These are phyloP conservation scores for Myiopsitta monachus DNA, from an alignment of 2,113 vertebrate genomes.

Conservation along the genomic window DNA sequence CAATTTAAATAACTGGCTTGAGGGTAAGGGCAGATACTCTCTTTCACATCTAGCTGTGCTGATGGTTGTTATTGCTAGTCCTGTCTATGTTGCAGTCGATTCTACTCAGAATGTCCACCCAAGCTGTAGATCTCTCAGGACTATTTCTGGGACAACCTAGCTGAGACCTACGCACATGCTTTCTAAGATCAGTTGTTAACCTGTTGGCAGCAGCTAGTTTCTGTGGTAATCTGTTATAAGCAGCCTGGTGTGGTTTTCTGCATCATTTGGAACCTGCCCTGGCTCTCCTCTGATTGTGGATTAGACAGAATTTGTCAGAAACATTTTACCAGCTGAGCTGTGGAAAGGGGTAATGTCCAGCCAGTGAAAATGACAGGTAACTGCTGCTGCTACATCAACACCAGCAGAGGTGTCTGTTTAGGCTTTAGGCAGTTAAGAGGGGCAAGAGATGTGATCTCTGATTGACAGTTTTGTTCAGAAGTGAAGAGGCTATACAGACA, in stretches of 20 bases:
- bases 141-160: not conserved
- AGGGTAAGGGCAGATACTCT: not conserved
- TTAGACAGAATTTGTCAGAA: slow-evolving; percentile 3
- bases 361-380: not conserved
- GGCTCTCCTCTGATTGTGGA: not conserved
- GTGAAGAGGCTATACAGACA: not conserved
- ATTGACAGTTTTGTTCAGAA: not conserved
- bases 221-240: not conserved
- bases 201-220: not conserved
- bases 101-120: not conserved
- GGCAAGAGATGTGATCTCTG: not conserved
- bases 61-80: not conserved
- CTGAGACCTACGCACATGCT: not conserved
- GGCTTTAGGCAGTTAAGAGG: not conserved
- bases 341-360: not conserved
- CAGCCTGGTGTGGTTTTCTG: not conserved
- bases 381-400: not conserved
- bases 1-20: not conserved
- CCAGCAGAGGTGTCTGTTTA: not conserved
- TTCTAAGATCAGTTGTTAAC: not conserved
- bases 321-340: not conserved
- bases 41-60: not conserved
- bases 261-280: not conserved
- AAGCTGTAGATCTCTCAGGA: not conserved
- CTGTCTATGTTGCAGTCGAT: not conserved